phyloP scores from a whole-genome alignment of 2,113 vertebrate genomes.

The Oreochromis spilurus region DNA sequence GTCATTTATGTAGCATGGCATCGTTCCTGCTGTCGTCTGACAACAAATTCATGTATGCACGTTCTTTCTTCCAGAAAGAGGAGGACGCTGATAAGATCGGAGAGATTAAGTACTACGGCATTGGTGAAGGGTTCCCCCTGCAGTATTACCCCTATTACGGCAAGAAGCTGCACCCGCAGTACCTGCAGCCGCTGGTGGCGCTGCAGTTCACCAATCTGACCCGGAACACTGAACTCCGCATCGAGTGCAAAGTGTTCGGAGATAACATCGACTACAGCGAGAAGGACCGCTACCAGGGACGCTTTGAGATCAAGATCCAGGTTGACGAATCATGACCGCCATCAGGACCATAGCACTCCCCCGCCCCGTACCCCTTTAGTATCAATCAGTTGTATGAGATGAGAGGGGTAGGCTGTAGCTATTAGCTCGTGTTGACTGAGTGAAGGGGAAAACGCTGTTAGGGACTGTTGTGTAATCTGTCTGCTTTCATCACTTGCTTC shows the following conservation, averaged over 20 bases:
- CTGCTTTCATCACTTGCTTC: constrained; percentile 87
- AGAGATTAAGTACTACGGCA: constrained; percentile 79
- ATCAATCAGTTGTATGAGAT: constrained; percentile 28
- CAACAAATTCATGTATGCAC: fast-evolving
- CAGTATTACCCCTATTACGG: constrained; percentile 98
- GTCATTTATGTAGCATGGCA: fast-evolving
- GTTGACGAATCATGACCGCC: constrained; percentile 66
- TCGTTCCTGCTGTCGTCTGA: background rate
- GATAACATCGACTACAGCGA: constrained; percentile 91
- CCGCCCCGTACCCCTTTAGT: background rate
- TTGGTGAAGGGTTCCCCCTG: constrained; percentile 83
- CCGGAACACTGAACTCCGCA: constrained; percentile 76
- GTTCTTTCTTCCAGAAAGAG: constrained; percentile 69
- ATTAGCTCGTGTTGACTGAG: constrained; percentile 36
- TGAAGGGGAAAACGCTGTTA: constrained; percentile 1
- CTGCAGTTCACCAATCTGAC: constrained; percentile 93
- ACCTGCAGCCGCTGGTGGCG: constrained; percentile 91
- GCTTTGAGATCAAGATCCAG: constrained; percentile 86
- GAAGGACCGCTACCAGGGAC: constrained; percentile 97
- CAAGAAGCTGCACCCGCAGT: constrained; percentile 84
- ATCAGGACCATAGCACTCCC: constrained; percentile 33
- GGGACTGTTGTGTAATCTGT: constrained; percentile 70
- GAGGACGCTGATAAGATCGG: constrained; percentile 83
- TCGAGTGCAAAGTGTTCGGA: constrained; percentile 90
- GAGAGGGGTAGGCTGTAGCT: constrained; percentile 9